phyloP scores from a whole-genome alignment of 1,140 invertebrate genomes.

The Brachionus asplanchnoidis region DNA sequence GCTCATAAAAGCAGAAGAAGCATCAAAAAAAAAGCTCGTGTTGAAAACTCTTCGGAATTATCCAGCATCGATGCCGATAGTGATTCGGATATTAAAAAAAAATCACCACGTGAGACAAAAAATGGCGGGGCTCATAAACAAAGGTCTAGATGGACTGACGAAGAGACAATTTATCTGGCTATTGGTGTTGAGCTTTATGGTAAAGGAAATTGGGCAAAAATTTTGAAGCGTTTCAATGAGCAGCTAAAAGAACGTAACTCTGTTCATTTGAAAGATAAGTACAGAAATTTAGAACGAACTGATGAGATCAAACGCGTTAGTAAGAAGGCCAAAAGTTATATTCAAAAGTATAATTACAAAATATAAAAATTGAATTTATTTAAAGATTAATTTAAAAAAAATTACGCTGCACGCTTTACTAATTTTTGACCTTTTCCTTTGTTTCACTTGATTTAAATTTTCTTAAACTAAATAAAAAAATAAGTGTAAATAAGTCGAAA shows the following conservation, averaged over 20 bases:
- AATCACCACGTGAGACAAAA: neutral
- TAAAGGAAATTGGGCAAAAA: conserved; percentile 37
- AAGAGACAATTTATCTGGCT: conserved; percentile 20
- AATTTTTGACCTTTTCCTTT: no score
- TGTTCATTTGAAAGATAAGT: conserved; percentile 39
- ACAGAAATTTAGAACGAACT: conserved; percentile 6
- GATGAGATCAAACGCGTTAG: neutral
- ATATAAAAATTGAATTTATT: neutral
- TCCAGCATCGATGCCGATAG: neutral
- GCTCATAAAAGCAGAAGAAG: neutral
- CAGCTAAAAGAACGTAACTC: neutral
- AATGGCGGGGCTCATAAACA: neutral
- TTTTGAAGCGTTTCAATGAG: neutral
- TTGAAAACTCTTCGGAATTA: neutral
- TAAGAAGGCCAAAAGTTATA: neutral
- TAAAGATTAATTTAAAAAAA: neutral
- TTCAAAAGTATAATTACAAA: neutral
- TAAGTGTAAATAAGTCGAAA: neutral
- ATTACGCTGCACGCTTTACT: no score
- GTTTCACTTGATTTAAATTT: no score
- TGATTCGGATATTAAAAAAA: neutral
- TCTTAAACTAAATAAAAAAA: neutral
- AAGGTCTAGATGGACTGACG: conserved; percentile 4
- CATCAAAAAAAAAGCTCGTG: neutral
- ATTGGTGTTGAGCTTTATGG: conserved; percentile 32